phyloP scores from a whole-genome alignment of 1,140 invertebrate species.

The Ditylenchus dipsaci region DNA sequence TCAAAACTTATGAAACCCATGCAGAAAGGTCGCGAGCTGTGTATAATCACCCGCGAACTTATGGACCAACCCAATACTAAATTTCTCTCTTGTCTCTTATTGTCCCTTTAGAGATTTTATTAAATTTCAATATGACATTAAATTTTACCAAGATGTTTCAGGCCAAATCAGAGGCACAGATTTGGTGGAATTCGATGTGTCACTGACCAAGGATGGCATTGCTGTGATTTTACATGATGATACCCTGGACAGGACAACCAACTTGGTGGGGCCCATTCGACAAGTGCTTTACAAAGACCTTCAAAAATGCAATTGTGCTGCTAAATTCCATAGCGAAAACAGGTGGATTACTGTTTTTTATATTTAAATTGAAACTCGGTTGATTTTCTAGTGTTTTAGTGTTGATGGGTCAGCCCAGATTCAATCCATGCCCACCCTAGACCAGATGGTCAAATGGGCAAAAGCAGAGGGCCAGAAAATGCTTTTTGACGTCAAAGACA shows the following conservation, averaged over 20 bases:
- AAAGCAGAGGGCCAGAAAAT: slow-evolving; percentile 43
- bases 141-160: slow-evolving; percentile 20
- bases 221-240: slow-evolving; percentile 73
- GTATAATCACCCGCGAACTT: too few relatives aligned
- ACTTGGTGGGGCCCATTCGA: slow-evolving; percentile 63
- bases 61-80: too few relatives aligned
- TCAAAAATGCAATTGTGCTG: slow-evolving; percentile 57
- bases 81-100: too few relatives aligned
- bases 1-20: too few relatives aligned
- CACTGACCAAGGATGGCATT: slow-evolving; percentile 69
- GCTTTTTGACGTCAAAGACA: slow-evolving; percentile 57
- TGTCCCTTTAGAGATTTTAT: too few relatives aligned
- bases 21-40: too few relatives aligned
- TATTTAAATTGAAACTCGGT: neutral
- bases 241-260: slow-evolving; percentile 69
- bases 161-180: slow-evolving; percentile 65
- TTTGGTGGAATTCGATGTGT: slow-evolving; percentile 73
- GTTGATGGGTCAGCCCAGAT: neutral
- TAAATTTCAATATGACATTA: too few relatives aligned
- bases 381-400: neutral
- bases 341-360: neutral
- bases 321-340: slow-evolving; percentile 30
- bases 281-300: slow-evolving; percentile 67
- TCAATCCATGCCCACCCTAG: slow-evolving; percentile 36
- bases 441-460: slow-evolving; percentile 53